phyloP scores from a whole-genome alignment of 2,888 invertebrate species.

The Tanytarsus gracilentus region DNA sequence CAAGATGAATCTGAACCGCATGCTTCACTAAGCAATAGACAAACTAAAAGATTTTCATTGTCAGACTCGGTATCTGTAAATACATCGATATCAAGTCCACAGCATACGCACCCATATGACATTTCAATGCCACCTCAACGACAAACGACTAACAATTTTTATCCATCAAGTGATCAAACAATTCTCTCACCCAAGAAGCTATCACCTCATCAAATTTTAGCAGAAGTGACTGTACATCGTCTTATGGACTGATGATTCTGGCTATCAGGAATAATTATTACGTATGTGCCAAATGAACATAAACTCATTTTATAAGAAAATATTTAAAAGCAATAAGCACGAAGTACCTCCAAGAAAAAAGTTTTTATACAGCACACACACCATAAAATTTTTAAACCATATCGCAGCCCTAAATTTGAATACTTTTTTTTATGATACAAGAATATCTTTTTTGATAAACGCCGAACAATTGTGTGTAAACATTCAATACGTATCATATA shows the following conservation, averaged over 20 bases:
- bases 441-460: no score
- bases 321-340: no score
- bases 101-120: slow-evolving; percentile 35
- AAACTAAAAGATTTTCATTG: slow-evolving; percentile 45
- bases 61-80: slow-evolving; percentile 52
- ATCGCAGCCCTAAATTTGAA: no score
- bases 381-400: no score
- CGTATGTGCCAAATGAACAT: slow-evolving; percentile 65
- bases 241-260: slow-evolving; percentile 57
- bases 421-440: no score
- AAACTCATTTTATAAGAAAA: no score
- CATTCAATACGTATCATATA: no score
- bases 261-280: slow-evolving; percentile 48
- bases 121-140: slow-evolving; percentile 19
- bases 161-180: slow-evolving; percentile 36
- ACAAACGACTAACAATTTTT: background rate
- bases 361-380: no score
- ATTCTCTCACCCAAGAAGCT: slow-evolving; percentile 48
- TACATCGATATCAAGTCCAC: slow-evolving; percentile 45
- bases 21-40: slow-evolving; percentile 9
- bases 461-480: no score
- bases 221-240: slow-evolving; percentile 82
- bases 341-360: no score
- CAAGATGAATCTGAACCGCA: slow-evolving; percentile 78
- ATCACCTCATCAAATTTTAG: slow-evolving; percentile 55